phyloP scores from a whole-genome alignment of 2,888 invertebrate genomes.

The Lypha dubia region DNA sequence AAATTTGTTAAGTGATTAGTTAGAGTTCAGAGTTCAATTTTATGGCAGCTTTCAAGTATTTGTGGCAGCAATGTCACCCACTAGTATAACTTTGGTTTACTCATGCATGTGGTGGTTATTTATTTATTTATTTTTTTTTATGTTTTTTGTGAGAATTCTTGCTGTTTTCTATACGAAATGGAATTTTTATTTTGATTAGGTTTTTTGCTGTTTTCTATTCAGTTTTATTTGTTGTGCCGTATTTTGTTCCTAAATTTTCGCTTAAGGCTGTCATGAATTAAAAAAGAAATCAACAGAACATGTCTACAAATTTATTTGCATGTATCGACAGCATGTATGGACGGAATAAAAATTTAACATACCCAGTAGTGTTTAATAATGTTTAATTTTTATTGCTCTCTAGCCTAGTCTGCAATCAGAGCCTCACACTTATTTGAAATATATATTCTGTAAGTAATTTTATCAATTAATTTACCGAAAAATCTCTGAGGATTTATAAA shows the following conservation, averaged over 20 bases:
- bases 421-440: no score
- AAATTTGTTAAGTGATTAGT: slow-evolving; percentile 62
- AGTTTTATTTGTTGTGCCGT: not conserved
- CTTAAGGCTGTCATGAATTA: slow-evolving; percentile 68
- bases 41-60: slow-evolving; percentile 23
- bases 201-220: slow-evolving; percentile 23
- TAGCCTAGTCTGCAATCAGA: no score
- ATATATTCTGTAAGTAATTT: no score
- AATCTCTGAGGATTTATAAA: no score
- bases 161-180: slow-evolving; percentile 32
- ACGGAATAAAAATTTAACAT: not conserved
- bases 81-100: slow-evolving; percentile 28
- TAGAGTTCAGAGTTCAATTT: slow-evolving; percentile 68
- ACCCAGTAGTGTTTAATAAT: slow-evolving; percentile 7
- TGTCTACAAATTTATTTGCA: slow-evolving; percentile 58
- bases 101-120: not conserved
- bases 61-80: slow-evolving; percentile 61
- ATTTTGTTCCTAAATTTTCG: slow-evolving; percentile 57
- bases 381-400: no score
- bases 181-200: slow-evolving; percentile 63
- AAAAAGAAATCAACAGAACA: slow-evolving; percentile 51
- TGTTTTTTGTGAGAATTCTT: slow-evolving; percentile 21
- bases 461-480: no score
- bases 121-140: not conserved
- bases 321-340: slow-evolving; percentile 37